These are phyloP conservation scores for Dascyllus trimaculatus DNA, from an alignment of 2,113 vertebrate species.

Conservation along the genomic window DNA sequence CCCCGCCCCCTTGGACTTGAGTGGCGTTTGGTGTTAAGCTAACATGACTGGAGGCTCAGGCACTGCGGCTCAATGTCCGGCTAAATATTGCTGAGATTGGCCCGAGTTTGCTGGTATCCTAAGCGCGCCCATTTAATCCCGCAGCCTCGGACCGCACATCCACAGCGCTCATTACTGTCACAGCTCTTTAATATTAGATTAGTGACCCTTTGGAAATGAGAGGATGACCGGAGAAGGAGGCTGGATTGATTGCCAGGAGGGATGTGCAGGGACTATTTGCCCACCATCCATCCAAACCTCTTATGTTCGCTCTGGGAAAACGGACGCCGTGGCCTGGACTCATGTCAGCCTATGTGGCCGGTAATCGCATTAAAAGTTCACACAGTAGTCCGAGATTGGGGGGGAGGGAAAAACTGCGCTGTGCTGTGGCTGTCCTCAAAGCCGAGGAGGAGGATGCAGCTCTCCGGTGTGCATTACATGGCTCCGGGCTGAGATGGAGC, in stretches of 20 bases:
- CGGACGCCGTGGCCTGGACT: slow-evolving; percentile 48
- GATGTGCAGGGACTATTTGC: slow-evolving; percentile 43
- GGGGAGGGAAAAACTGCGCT: slow-evolving; percentile 18
- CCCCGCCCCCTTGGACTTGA: slow-evolving; percentile 40
- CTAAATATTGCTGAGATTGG: slow-evolving; percentile 84
- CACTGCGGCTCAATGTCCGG: slow-evolving; percentile 81
- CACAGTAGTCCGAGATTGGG: slow-evolving; percentile 46
- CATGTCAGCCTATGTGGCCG: slow-evolving; percentile 51
- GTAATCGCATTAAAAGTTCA: slow-evolving; percentile 79
- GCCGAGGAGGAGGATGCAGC: slow-evolving; percentile 14
- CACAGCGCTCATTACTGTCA: slow-evolving; percentile 81
- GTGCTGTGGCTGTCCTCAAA: slow-evolving; percentile 51
- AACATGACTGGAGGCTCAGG: slow-evolving; percentile 70
- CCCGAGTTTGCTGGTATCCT: slow-evolving; percentile 79
- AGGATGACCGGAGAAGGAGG: slow-evolving; percentile 57
- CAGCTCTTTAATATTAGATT: slow-evolving; percentile 70
- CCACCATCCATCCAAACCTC: slow-evolving; percentile 70
- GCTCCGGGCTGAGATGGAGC: slow-evolving; percentile 46
- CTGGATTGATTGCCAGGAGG: slow-evolving; percentile 58
- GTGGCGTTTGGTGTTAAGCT: slow-evolving; percentile 73
- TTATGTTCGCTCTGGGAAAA: slow-evolving; percentile 69
- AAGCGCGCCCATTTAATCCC: slow-evolving; percentile 75
- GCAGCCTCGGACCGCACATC: slow-evolving; percentile 61
- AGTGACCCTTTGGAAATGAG: slow-evolving; percentile 63
- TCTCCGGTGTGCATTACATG: slow-evolving; percentile 43